Evolutionary conservation across 2,888 invertebrate genomes (phyloP).

Genomic region (Miltochrista miniata): DNA sequence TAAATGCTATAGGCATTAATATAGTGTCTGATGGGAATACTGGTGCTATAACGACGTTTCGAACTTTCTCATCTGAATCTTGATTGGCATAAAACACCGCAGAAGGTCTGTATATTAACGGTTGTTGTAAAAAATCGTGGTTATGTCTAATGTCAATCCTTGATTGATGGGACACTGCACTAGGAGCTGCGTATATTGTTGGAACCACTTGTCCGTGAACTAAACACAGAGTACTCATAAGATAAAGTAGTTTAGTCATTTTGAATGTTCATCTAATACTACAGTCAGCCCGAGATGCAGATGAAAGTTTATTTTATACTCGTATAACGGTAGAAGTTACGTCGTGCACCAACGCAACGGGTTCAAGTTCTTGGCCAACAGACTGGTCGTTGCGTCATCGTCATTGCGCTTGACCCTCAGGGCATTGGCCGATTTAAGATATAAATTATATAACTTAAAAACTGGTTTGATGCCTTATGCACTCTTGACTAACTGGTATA

Average conservation of each 20-base stretch:
- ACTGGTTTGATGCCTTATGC: neutral
- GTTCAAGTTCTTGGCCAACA: slow-evolving; percentile 74
- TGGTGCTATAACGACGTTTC: slow-evolving; percentile 42
- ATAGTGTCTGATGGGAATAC: slow-evolving; percentile 50
- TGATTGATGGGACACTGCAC: slow-evolving; percentile 83
- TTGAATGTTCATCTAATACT: slow-evolving; percentile 43
- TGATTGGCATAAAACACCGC: slow-evolving; percentile 43
- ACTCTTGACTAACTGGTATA: too few species aligned
- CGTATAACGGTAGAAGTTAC: slow-evolving; percentile 67
- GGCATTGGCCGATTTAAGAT: slow-evolving; percentile 69
- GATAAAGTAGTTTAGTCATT: slow-evolving; percentile 58
- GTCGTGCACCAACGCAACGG: slow-evolving; percentile 49
- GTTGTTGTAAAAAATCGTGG: slow-evolving; percentile 51
- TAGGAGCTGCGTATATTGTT: slow-evolving; percentile 73
- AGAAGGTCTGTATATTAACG: slow-evolving; percentile 59
- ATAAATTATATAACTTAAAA: slow-evolving; percentile 8
- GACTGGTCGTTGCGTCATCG: slow-evolving; percentile 71
- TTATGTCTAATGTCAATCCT: slow-evolving; percentile 74
- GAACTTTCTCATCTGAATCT: slow-evolving; percentile 34
- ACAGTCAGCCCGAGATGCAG: slow-evolving; percentile 43
- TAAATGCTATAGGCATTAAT: slow-evolving; percentile 61
- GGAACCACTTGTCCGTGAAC: slow-evolving; percentile 56
- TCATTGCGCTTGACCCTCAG: slow-evolving; percentile 50
- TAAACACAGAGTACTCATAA: slow-evolving; percentile 44
- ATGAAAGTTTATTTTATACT: slow-evolving; percentile 67